phyloP scores from a whole-genome alignment of 2,888 invertebrate species.

The Dorcus hopei region DNA sequence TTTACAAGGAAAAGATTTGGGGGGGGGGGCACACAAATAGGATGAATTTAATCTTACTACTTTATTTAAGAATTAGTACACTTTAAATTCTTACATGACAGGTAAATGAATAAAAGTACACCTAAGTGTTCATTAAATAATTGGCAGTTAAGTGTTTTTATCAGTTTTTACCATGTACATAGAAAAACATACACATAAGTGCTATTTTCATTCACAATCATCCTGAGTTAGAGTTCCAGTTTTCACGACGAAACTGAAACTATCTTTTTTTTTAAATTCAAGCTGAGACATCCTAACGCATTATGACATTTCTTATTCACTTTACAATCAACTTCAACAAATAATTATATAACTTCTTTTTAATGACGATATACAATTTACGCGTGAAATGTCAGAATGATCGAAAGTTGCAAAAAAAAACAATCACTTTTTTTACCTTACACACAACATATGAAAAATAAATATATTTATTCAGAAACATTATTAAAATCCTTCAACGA shows the following conservation, averaged over 20 bases:
- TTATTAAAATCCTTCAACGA: too few relatives aligned
- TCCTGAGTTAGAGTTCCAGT: constrained; percentile 32
- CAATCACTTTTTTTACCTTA: too few relatives aligned
- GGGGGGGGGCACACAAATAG: too few relatives aligned
- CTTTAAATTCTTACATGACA: constrained; percentile 16
- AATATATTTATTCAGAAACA: too few relatives aligned
- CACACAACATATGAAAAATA: too few relatives aligned
- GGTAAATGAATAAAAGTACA: constrained; percentile 27
- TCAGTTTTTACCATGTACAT: constrained; percentile 3
- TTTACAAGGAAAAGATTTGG: too few relatives aligned
- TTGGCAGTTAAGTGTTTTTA: constrained; percentile 43
- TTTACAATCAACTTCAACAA: too few relatives aligned
- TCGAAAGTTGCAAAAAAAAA: too few relatives aligned
- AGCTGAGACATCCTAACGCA: neutral
- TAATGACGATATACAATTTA: too few relatives aligned
- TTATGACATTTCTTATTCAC: too few relatives aligned
- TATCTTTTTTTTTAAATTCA: neutral
- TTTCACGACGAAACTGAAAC: neutral
- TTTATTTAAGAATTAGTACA: constrained; percentile 19
- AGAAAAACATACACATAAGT: neutral
- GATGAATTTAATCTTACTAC: constrained; percentile 6
- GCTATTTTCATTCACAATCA: constrained; percentile 42
- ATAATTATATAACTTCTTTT: too few relatives aligned
- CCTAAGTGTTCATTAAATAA: constrained; percentile 45
- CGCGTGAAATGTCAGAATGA: too few relatives aligned